These are phyloP conservation scores for Pholis gunnellus DNA, from an alignment of 2,113 vertebrate species.

Conservation along the genomic window DNA sequence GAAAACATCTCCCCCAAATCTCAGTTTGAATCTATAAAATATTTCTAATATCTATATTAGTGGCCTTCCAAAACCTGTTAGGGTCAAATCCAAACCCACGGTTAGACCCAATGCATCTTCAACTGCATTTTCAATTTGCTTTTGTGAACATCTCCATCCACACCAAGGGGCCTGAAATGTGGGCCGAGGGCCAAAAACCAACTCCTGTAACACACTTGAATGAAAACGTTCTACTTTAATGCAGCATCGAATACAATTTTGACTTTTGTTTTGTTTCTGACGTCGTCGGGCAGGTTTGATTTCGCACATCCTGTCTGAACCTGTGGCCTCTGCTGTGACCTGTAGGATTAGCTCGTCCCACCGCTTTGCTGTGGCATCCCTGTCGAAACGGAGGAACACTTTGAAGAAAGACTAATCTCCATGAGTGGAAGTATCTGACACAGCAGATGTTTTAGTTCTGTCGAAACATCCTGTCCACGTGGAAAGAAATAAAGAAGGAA, in stretches of 20 bases:
- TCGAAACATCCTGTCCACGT: not conserved
- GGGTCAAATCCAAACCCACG: not conserved
- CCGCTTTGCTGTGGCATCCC: not conserved
- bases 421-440: slow-evolving; percentile 20
- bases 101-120: too few relatives aligned
- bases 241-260: not conserved
- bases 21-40: not conserved
- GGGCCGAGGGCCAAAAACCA: not conserved
- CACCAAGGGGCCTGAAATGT: not conserved
- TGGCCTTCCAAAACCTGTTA: not conserved
- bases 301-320: slow-evolving; percentile 1
- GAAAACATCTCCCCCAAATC: not conserved
- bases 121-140: not conserved
- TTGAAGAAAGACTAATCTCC: slow-evolving; percentile 23
- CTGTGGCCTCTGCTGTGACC: not conserved
- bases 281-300: not conserved
- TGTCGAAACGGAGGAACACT: not conserved
- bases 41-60: not conserved
- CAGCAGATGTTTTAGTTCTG: slow-evolving; percentile 37
- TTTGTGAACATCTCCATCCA: not conserved
- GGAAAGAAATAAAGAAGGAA: not conserved
- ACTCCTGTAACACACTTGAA: not conserved
- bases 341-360: slow-evolving; percentile 5
- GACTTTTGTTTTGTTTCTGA: not conserved
- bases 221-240: not conserved